Base-by-base conservation (phyloP, 1,140 invertebrate species). In the Brachionus angularis region DNA sequence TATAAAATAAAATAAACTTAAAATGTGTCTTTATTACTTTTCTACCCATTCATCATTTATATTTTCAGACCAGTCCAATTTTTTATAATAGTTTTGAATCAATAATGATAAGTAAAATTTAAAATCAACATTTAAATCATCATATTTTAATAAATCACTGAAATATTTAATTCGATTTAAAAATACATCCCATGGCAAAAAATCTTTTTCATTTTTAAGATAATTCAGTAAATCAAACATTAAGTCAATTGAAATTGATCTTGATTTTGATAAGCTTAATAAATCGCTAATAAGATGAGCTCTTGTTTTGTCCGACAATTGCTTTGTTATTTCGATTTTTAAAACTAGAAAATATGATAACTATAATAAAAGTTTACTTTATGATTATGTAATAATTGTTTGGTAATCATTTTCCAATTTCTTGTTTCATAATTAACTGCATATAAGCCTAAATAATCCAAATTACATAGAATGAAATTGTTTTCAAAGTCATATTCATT, bases 141-240 rank as follows among this genome's bases (percentile, higher is more conserved):
- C 29, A 5, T 39, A 16, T 10, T 67, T 42, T 10, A 67, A 36
- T 23, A 25, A n/a, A 14, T 27, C 42, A 21, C 18, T 50, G 25
- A 47, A 67, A 21, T 47, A 67, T 46, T 36, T 50, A 36, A 67
- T 42, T 46, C 62, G 21, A 21, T 67, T 33, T 14, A 67, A 44
- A 39, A 67, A 67, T 14, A 67, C 31, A 31, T 12, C 47, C 84
- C 84, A 85, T 2, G 84, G 82, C 5, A 83, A 74, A 71, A 79
- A 78, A 64, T 80, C 75, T 1, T 34, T 69, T 72, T 85, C 84
- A 25, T 77, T 75, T 14, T 78, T 73, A 47, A 84, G 69, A 73
- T 83, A 84, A 12, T 72, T 74, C 10, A 77, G 77, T 67, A 84
- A 74, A 42, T 78, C 73, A 46, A 84, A 73, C 3, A 79, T 76